Conservation (phyloP, 2,113 vertebrate genomes). For the Brachirus orientalis region DNA sequence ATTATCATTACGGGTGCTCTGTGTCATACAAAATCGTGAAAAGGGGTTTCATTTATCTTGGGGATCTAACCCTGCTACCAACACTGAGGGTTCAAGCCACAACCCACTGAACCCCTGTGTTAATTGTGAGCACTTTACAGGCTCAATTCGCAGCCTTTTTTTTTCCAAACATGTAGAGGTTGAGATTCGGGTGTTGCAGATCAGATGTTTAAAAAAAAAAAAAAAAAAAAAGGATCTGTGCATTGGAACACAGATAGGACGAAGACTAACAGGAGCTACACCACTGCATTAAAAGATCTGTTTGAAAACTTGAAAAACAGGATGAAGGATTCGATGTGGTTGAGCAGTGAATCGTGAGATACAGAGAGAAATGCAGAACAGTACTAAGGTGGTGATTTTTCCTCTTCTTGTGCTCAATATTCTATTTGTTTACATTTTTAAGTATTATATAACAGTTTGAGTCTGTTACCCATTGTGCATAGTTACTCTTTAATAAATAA, state of each 20-base stretch:
- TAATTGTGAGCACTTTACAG: slow-evolving; percentile 68
- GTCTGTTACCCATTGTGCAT: slow-evolving; percentile 79
- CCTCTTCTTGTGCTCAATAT: slow-evolving; percentile 76
- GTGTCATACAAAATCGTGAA: slow-evolving; percentile 24
- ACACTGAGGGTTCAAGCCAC: slow-evolving; percentile 5
- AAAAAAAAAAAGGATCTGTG: slow-evolving; percentile 29
- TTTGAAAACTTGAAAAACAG: slow-evolving; percentile 49
- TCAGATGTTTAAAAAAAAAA: slow-evolving; percentile 19
- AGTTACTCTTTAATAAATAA: slow-evolving; percentile 74
- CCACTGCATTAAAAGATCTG: slow-evolving; percentile 25
- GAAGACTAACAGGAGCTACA: slow-evolving; percentile 18
- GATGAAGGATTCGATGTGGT: slow-evolving; percentile 15
- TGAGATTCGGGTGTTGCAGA: slow-evolving; percentile 9
- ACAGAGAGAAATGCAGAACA: slow-evolving; percentile 22
- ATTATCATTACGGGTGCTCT: slow-evolving; percentile 49
- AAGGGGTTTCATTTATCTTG: slow-evolving; percentile 34
- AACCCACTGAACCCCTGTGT: slow-evolving; percentile 5
- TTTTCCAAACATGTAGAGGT: slow-evolving; percentile 28
- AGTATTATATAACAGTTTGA: slow-evolving; percentile 82
- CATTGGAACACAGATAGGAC: slow-evolving; percentile 39
- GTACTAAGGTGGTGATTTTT: slow-evolving; percentile 80
- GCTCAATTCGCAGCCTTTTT: slow-evolving; percentile 32
- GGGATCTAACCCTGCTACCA: slow-evolving; percentile 22
- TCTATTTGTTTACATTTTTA: slow-evolving; percentile 85
- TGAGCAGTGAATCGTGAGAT: slow-evolving; percentile 17